phyloP scores from a whole-genome alignment of 1,140 invertebrate genomes.

The Pectinophora gossypiella region DNA sequence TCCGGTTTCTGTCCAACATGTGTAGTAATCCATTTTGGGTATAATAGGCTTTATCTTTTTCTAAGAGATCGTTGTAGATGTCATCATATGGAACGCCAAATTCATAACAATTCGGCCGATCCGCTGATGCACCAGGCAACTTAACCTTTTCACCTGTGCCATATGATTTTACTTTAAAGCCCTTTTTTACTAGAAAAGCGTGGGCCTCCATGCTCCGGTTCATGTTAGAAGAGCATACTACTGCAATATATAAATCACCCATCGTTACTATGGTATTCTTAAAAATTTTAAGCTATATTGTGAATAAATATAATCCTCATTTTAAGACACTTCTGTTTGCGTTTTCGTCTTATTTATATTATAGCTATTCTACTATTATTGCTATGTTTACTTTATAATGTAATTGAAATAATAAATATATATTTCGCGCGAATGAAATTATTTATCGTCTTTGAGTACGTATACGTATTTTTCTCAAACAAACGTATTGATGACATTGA shows the following conservation, averaged over 20 bases:
- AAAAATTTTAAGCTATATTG: no score
- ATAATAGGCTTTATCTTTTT: slow-evolving; percentile 93
- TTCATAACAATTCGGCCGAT: slow-evolving; percentile 98
- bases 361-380: no score
- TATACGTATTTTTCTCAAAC: no score
- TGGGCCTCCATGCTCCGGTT: slow-evolving; percentile 99
- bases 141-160: slow-evolving; percentile 99
- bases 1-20: slow-evolving; percentile 97
- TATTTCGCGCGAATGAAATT: no score
- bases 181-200: slow-evolving; percentile 96
- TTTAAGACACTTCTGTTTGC: no score
- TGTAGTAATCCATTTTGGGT: slow-evolving; percentile 99
- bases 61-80: slow-evolving; percentile 96
- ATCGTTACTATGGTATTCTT: no score
- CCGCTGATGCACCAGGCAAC: slow-evolving; percentile 94
- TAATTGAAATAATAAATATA: no score
- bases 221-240: slow-evolving; percentile 99
- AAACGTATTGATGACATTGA: no score
- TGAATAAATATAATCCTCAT: no score
- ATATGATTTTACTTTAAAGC: slow-evolving; percentile 96
- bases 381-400: no score
- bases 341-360: no score
- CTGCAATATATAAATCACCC: slow-evolving; percentile 87
- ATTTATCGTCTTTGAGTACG: no score
- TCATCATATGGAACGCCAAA: slow-evolving; percentile 97